These are phyloP conservation scores for Lepisosteus oculatus DNA, from an alignment of 2,113 vertebrate species.

Conservation along the genomic window DNA sequence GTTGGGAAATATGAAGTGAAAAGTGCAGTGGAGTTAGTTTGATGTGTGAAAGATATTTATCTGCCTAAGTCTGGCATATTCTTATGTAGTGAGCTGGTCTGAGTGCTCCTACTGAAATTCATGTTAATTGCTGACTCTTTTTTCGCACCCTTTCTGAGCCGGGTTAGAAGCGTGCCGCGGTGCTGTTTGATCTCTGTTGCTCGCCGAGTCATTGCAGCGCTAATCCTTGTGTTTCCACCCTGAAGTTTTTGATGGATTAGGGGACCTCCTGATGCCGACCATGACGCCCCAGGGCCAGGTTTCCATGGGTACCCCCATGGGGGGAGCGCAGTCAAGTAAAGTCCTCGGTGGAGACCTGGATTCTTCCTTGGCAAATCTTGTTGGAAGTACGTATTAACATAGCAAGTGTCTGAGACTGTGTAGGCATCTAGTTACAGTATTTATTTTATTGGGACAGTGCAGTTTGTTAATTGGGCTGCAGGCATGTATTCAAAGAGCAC, in stretches of 20 bases:
- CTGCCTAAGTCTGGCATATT: too few species aligned
- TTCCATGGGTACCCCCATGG: conserved; percentile 47
- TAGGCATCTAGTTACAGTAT: too few species aligned
- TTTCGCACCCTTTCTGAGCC: background rate
- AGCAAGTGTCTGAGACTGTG: too few species aligned
- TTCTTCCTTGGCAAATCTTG: conserved; percentile 89
- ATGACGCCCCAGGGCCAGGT: conserved; percentile 85
- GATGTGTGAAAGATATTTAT: too few species aligned
- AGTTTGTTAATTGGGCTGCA: too few species aligned
- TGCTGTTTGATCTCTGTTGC: background rate
- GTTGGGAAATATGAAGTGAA: too few species aligned
- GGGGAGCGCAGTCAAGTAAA: conserved; percentile 71
- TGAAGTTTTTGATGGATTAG: conserved; percentile 92
- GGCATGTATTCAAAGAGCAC: too few species aligned
- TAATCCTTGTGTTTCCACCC: conserved; percentile 12
- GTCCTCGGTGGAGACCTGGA: conserved; percentile 88
- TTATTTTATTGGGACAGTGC: too few species aligned
- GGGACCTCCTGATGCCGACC: conserved; percentile 92
- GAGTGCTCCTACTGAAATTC: too few species aligned
- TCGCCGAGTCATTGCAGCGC: conserved; percentile 22
- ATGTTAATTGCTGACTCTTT: background rate
- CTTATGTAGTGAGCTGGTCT: too few species aligned
- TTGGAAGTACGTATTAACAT: conserved; percentile 82
- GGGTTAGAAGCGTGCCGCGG: background rate
- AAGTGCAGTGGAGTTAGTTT: too few species aligned